A percentile compares a stretch with the other conserved stretches of the same genome.
phyloP scores from a whole-genome alignment of 2,888 invertebrate species.

The Sesia apiformis region DNA sequence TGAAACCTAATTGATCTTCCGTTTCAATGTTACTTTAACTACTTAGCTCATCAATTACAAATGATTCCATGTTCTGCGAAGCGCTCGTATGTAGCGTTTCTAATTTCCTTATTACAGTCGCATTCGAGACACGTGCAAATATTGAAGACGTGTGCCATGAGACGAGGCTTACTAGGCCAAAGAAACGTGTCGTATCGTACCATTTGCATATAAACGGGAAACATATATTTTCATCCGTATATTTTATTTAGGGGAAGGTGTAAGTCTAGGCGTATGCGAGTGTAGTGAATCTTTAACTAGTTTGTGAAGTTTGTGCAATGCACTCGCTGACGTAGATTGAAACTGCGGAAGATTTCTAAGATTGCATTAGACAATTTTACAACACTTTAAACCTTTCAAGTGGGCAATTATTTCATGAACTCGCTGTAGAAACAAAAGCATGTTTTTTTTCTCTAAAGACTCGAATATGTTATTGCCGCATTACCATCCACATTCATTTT shows the following conservation, averaged over 20 bases:
- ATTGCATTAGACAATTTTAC: background rate
- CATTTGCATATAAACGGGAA: background rate
- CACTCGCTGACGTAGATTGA: background rate
- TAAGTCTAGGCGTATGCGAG: background rate
- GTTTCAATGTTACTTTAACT: too few relatives aligned
- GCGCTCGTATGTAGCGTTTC: background rate
- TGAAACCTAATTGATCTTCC: too few relatives aligned
- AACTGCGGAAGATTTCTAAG: background rate
- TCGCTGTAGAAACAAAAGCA: too few relatives aligned
- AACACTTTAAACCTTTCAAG: background rate
- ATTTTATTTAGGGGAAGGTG: background rate
- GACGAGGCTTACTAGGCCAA: background rate
- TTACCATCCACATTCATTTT: background rate
- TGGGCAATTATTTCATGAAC: too few relatives aligned
- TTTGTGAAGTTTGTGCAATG: background rate
- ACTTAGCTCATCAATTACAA: too few relatives aligned
- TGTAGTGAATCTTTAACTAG: constrained; percentile 1
- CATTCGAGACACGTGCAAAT: background rate
- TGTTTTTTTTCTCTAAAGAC: too few relatives aligned
- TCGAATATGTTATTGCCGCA: too few relatives aligned
- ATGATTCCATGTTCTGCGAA: too few relatives aligned
- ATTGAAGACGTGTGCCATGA: background rate
- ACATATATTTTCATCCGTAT: background rate
- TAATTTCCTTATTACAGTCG: background rate
- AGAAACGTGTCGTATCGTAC: background rate